A percentile compares a stretch with the other conserved stretches of the same genome.
Evolutionary conservation across 2,113 vertebrate species (phyloP).

Genomic region (Megalops atlanticus): DNA sequence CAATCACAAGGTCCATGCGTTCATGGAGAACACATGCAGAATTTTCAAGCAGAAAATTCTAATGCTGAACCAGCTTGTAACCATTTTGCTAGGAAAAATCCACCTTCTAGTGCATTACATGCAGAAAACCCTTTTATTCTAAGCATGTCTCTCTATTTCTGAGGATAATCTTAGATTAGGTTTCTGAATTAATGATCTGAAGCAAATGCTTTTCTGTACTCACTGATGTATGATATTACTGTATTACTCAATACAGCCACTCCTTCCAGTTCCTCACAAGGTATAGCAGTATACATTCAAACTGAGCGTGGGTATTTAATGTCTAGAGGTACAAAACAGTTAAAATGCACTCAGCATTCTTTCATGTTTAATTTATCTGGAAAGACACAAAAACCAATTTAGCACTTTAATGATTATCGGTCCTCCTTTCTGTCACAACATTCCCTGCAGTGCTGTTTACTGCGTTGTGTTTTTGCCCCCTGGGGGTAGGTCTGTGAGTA

Average conservation of each 20-base stretch:
- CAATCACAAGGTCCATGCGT: neutral
- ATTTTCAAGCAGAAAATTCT: no score
- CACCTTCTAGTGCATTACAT: neutral
- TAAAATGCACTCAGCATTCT: neutral
- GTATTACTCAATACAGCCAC: neutral
- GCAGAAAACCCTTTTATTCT: neutral
- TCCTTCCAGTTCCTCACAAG: neutral
- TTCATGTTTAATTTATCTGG: constrained; percentile 4
- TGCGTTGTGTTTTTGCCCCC: constrained; percentile 24
- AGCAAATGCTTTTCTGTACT: neutral
- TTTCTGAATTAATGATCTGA: neutral
- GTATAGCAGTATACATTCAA: neutral
- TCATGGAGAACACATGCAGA: neutral
- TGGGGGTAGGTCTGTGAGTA: constrained; percentile 21
- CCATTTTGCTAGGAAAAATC: neutral
- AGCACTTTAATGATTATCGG: constrained; percentile 48
- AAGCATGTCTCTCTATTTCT: neutral
- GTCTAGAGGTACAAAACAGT: neutral
- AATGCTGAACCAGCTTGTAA: neutral
- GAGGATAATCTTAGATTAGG: constrained; percentile 6
- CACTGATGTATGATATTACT: neutral
- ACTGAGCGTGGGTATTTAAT: neutral
- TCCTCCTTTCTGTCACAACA: constrained; percentile 36
- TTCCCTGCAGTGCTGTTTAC: constrained; percentile 32
- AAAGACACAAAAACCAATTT: constrained; percentile 51